A percentile compares a stretch with the other conserved stretches of the same genome.
Evolutionary conservation across 2,113 vertebrate genomes (phyloP).

Genomic region (human (Homo sapiens)): GRCh38 chr22:40081501-40082000

Average conservation of each 20-base stretch:
- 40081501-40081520: not conserved
- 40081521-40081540: not conserved
- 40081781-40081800: not conserved
- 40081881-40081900: constrained; percentile 53
- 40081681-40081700: not conserved
- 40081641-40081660: constrained; percentile 10
- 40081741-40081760: not conserved
- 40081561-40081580: not conserved
- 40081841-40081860: constrained; percentile 47
- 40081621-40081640: constrained; percentile 17
- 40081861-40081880: constrained; percentile 73
- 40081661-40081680: not conserved
- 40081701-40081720: constrained; percentile 8
- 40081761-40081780: not conserved
- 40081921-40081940: not conserved
- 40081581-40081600: constrained; percentile 25
- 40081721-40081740: not conserved
- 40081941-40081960: constrained; percentile 1
- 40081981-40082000: not conserved
- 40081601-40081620: not conserved
- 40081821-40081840: constrained; percentile 57
- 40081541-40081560: not conserved
- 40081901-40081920: not conserved
- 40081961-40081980: not conserved
- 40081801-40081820: constrained; percentile 64